Evolutionary conservation across 2,888 invertebrate genomes (phyloP).

Genomic region (Lasioglossum morio): DNA sequence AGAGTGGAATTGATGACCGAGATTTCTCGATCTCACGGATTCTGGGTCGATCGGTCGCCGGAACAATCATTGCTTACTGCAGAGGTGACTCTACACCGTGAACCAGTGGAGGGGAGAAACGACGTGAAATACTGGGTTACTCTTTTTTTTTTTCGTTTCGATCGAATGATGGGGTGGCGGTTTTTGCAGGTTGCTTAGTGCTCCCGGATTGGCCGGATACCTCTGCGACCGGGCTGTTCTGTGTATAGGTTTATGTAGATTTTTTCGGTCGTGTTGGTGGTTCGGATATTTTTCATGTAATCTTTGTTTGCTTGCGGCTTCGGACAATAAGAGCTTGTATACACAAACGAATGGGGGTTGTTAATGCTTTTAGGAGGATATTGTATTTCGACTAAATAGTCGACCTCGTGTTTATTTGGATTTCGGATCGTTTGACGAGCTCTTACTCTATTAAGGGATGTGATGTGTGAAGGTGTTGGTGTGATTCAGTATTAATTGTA

Average conservation of each 20-base stretch:
- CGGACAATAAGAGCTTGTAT: neutral
- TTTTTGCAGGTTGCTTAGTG: neutral
- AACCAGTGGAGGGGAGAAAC: neutral
- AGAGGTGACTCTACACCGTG: neutral
- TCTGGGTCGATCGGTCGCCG: neutral
- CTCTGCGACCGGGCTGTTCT: neutral
- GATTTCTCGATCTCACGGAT: constrained; percentile 11
- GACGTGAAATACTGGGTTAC: neutral
- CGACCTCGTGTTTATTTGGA: too few relatives aligned
- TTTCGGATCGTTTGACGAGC: too few relatives aligned
- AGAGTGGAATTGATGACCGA: constrained; percentile 7
- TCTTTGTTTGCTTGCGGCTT: neutral
- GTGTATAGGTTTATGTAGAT: neutral
- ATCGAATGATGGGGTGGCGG: neutral
- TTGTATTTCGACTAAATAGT: too few relatives aligned
- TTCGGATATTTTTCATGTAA: neutral
- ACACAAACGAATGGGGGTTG: too few relatives aligned
- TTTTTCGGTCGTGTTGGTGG: neutral
- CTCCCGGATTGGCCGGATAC: neutral
- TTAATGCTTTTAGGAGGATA: too few relatives aligned
- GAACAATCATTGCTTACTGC: neutral
- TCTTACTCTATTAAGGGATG: too few relatives aligned
- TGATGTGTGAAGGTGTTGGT: too few relatives aligned
- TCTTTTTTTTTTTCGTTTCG: neutral
- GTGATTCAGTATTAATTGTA: too few relatives aligned